phyloP scores from a whole-genome alignment of 2,797 vertebrate genomes.

The Xyrichtys novacula region DNA sequence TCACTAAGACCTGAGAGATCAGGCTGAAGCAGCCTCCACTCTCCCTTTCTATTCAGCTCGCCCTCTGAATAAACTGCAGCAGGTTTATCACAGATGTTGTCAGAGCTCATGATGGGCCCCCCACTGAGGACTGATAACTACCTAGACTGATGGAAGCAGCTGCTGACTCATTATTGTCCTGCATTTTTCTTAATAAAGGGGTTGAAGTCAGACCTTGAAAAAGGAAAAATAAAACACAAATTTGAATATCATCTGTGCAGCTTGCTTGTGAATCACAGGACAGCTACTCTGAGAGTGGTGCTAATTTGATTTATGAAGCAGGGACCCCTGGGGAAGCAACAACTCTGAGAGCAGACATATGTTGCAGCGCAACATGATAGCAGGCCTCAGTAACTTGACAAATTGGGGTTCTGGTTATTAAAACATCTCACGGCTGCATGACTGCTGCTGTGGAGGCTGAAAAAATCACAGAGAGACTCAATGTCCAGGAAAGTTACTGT shows the following conservation, averaged over 20 bases:
- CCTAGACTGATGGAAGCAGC: background rate
- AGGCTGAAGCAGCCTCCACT: conserved; percentile 55
- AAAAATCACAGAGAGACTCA: background rate
- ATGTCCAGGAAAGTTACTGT: too few species aligned
- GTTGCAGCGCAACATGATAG: conserved; percentile 72
- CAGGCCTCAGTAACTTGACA: conserved; percentile 64
- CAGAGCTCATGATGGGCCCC: conserved; percentile 29
- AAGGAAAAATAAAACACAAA: background rate
- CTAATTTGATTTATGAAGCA: conserved; percentile 75
- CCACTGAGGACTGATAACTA: conserved; percentile 22
- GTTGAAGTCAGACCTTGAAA: background rate
- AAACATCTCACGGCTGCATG: conserved; percentile 39
- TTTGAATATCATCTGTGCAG: background rate
- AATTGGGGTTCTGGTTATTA: conserved; percentile 61
- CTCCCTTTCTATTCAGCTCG: conserved; percentile 52
- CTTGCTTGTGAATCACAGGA: conserved; percentile 18
- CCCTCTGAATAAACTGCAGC: conserved; percentile 56
- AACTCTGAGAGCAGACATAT: conserved; percentile 70
- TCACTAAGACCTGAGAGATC: conserved; percentile 57
- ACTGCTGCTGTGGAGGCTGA: conserved; percentile 21
- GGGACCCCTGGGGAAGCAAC: conserved; percentile 58
- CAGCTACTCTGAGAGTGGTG: conserved; percentile 40
- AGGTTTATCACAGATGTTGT: conserved; percentile 68
- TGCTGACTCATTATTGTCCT: background rate
- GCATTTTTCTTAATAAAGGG: background rate